These are phyloP conservation scores for Poeciliopsis gracilis DNA, from an alignment of 2,797 vertebrate species.

Conservation along the genomic window DNA sequence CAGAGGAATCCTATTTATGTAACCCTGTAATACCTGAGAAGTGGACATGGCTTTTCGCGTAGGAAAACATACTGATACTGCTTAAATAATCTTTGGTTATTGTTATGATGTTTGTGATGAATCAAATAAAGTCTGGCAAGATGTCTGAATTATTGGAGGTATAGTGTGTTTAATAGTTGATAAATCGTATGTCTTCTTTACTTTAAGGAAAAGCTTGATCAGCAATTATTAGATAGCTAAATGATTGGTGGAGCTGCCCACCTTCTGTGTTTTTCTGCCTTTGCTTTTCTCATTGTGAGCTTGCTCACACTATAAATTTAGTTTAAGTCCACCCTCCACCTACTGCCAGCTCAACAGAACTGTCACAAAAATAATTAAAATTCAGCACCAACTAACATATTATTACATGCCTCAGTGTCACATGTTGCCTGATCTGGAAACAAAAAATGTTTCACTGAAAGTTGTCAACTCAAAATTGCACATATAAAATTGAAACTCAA, in stretches of 20 bases:
- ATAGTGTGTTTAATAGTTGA: constrained; percentile 16
- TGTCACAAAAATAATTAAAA: constrained; percentile 25
- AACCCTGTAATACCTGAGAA: constrained; percentile 5
- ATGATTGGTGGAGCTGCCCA: background rate
- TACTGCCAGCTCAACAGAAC: constrained; percentile 16
- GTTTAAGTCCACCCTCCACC: constrained; percentile 32
- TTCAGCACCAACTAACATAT: background rate
- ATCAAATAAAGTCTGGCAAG: constrained; percentile 41
- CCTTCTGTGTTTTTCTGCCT: background rate
- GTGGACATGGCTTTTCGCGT: constrained; percentile 2
- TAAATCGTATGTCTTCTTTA: background rate
- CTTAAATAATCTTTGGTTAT: constrained; percentile 21
- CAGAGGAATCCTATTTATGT: constrained; percentile 16
- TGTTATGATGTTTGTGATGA: constrained; percentile 33
- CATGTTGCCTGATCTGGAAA: background rate
- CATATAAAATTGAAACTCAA: background rate
- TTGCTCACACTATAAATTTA: constrained; percentile 9
- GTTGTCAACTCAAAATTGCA: background rate
- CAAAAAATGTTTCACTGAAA: background rate
- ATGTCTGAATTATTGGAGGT: constrained; percentile 15
- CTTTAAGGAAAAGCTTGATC: background rate
- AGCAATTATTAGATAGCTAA: background rate
- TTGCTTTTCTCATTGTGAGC: background rate
- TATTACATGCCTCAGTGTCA: constrained; percentile 23
- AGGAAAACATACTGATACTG: background rate